A percentile compares a stretch with the other conserved stretches of the same genome.
These are phyloP conservation scores for Melanaphis sacchari DNA, from an alignment of 1,140 invertebrate species.

Conservation along the genomic window DNA sequence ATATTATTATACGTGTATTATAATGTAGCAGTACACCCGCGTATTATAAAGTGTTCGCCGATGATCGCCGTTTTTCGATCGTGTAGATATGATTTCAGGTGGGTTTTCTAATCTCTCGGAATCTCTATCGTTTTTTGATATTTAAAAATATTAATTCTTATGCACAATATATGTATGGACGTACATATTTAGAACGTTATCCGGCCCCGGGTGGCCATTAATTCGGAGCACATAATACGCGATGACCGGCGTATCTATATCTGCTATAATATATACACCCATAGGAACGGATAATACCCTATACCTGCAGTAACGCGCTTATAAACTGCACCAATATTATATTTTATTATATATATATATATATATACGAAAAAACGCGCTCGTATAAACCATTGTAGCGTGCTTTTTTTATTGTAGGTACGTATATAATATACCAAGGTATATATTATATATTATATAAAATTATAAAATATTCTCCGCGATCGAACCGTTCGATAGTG, in stretches of 20 bases:
- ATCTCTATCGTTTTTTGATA: conserved; percentile 17
- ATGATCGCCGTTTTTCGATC: not conserved
- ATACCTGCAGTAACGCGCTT: not conserved
- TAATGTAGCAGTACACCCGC: not conserved
- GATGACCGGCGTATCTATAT: not conserved
- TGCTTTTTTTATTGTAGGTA: not conserved
- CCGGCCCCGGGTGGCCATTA: conserved; percentile 15
- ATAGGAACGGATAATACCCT: not conserved
- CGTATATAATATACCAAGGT: not conserved
- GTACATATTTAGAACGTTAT: not conserved
- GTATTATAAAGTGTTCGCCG: not conserved
- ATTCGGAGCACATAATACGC: not conserved
- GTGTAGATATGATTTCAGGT: conserved; percentile 28
- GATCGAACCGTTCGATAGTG: conserved; percentile 19
- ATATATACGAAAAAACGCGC: not conserved
- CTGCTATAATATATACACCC: not conserved
- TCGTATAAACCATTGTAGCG: not conserved
- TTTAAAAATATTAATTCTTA: not conserved
- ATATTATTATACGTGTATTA: not conserved
- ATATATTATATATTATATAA: not conserved
- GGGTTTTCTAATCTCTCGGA: conserved; percentile 16
- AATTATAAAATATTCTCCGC: not conserved
- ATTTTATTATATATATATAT: too few relatives aligned
- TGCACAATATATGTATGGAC: not conserved
- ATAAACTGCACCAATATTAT: not conserved